These are phyloP conservation scores for Scaptomyza graminum DNA, from an alignment of 1,140 invertebrate species.

Conservation along the genomic window DNA sequence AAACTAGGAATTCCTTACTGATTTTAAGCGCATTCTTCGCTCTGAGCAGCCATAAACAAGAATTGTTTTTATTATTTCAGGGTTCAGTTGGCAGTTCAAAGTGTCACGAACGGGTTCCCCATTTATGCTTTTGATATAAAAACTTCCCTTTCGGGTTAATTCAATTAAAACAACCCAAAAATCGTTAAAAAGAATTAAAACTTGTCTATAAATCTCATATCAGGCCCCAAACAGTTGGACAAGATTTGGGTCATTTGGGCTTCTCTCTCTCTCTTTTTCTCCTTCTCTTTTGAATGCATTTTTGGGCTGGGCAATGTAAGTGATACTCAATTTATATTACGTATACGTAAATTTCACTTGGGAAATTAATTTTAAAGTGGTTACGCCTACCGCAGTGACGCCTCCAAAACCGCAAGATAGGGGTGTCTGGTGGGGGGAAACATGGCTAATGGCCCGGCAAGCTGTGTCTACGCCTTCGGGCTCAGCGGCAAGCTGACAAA, in stretches of 20 bases:
- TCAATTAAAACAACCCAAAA: constrained; percentile 24
- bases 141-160: constrained; percentile 8
- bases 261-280: not conserved
- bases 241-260: constrained; percentile 28
- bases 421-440: not conserved
- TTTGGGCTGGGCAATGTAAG: not conserved
- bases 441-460: constrained; percentile 36
- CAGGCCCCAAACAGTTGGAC: constrained; percentile 1
- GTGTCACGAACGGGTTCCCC: constrained; percentile 31
- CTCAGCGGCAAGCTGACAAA: constrained; percentile 23
- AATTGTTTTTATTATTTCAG: constrained; percentile 4
- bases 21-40: constrained; percentile 18
- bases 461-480: constrained; percentile 29
- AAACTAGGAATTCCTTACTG: constrained; percentile 12
- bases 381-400: constrained; percentile 12
- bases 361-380: constrained; percentile 55
- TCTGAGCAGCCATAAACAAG: constrained; percentile 27
- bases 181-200: not conserved
- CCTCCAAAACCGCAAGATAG: not conserved
- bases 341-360: constrained; percentile 48
- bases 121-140: constrained; percentile 5
- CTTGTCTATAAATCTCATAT: constrained; percentile 29
- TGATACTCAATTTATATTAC: constrained; percentile 17
- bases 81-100: constrained; percentile 35
- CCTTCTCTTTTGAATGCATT: not conserved